Evolutionary conservation across 2,888 invertebrate genomes (phyloP), one percentile per base, ranked within the genome.

Genomic region (Tetheella fluctuosa): DNA sequence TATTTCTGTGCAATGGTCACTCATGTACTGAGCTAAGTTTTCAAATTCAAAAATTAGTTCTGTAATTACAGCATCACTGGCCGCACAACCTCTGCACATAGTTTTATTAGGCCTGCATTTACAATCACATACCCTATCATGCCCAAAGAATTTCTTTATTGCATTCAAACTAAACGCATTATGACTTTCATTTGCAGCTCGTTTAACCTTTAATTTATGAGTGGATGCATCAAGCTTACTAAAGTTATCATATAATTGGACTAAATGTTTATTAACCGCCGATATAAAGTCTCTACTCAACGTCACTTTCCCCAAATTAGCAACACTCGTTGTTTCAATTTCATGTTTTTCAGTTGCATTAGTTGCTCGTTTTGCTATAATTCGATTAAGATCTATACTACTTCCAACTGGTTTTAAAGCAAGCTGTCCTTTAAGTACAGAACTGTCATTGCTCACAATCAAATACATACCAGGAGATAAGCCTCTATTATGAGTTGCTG

Each of bases 11-110:
- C 90, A 91, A 67, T 92, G 90, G 17, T 86, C 85, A 6, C 69
- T 77, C 83, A 91, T 89, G 54, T 83, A 92, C 13, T 79, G 73
- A 0, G 84, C 82, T 54, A 92, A 64, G 58, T 88, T 86, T 8
- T 89, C 81, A 30, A 91, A 84, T 65, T 90, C 89, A 54, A 87
- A 88, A 55, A 85, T 80, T 0, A 92, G 77, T 71, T 91, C 89
- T 0, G 77, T 73, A 55, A 91, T 84, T 7, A 92, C 89, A 2
- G 81, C 80, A 59, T 91, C 87, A 59, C 85, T 85, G 0, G 89
- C 89, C 1, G 86, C 86, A 63, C 91, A 92, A 1, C 83, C 80
- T 54, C 70, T 77, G 52, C 91, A 91, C 85, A 92, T 84, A 0
- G 86, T 80, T 59, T 73, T 73, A 54, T 90, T 85, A 0, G 73